Evolutionary conservation across 2,888 invertebrate genomes (phyloP).

Genomic region (Ichneumoninae sp.): DNA sequence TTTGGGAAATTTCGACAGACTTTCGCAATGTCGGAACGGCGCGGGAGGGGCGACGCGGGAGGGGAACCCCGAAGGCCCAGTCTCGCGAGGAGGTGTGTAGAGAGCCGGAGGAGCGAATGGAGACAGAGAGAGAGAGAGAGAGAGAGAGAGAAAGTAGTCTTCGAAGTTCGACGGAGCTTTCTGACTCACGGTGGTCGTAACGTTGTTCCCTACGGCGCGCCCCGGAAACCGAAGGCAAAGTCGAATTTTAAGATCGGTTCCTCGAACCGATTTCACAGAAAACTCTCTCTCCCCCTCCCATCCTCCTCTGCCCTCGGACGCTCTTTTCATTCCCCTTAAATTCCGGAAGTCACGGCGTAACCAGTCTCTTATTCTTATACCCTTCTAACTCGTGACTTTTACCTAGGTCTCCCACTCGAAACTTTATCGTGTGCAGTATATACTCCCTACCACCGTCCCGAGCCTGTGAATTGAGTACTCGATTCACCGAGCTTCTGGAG

Average conservation of each 20-base stretch:
- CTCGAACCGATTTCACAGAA: conserved; percentile 34
- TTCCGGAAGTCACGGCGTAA: conserved; percentile 52
- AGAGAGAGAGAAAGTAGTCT: background rate
- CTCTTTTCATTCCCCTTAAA: conserved; percentile 43
- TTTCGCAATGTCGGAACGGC: conserved; percentile 69
- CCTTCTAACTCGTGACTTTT: conserved; percentile 40
- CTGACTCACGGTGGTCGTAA: conserved; percentile 46
- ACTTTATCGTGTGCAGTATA: conserved; percentile 21
- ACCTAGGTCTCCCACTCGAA: conserved; percentile 4
- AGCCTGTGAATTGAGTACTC: conserved; percentile 4
- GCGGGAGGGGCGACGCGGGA: background rate
- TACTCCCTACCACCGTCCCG: no score
- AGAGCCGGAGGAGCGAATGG: conserved; percentile 19
- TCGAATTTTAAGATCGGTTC: conserved; percentile 40
- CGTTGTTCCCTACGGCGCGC: conserved; percentile 35
- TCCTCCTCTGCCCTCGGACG: background rate
- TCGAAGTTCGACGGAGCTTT: conserved; percentile 36
- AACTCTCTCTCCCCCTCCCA: background rate
- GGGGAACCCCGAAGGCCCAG: conserved; percentile 22
- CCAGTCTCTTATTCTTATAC: conserved; percentile 45
- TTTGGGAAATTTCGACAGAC: conserved; percentile 75
- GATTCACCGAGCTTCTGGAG: conserved; percentile 14
- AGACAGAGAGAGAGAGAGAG: background rate
- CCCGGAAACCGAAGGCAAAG: conserved; percentile 33
- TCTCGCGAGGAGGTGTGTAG: background rate